Evolutionary conservation across 2,113 vertebrate genomes (phyloP), one percentile per base, ranked within the genome.

Genomic region (Callionymus lyra): DNA sequence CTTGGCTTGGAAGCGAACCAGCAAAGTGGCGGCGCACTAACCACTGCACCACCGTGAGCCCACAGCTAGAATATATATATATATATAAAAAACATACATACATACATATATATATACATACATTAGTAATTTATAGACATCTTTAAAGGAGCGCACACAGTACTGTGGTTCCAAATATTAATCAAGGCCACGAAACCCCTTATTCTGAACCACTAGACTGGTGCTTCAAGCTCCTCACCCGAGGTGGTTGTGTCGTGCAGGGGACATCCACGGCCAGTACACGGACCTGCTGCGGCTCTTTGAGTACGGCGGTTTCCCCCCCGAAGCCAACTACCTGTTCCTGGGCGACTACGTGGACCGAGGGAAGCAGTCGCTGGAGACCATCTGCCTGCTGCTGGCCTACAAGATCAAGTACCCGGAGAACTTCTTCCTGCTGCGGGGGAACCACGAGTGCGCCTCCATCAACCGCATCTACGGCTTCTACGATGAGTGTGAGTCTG

Each of bases 401-500:
- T 95, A 95, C 84, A 95, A 95, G 87, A 94, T 95, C 70, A 95
- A 94, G 81, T 95, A 95, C 63, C 92, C 92, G 0, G 92, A 94
- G 79, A 95, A 95, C 75, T 94, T 95, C 83, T 95, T 95, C 78
- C 85, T 95, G 61, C 78, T 93, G 57, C 83, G 92, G 74, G 92
- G 91, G 68, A 95, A 94, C 80, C 92, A 95, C 2, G 91, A 95
- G 77, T 95, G 92, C 57, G 91, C 92, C 54, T 93, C 91, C 82
- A 96, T 96, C 85, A 94, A 96, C 68, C 90, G 92, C 70, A 96
- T 96, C 78, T 94, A 96, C 15, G 92, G 92, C 74, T 96, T 96
- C 83, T 96, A 94, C 8, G 21, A 27, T 8, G 21, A 27, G 8
- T 27, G 21, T 27, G 21, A 27, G 21, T 27, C 21, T 27, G 21